Conservation (phyloP, 23 tunicate species). For the Styela clava region DNA sequence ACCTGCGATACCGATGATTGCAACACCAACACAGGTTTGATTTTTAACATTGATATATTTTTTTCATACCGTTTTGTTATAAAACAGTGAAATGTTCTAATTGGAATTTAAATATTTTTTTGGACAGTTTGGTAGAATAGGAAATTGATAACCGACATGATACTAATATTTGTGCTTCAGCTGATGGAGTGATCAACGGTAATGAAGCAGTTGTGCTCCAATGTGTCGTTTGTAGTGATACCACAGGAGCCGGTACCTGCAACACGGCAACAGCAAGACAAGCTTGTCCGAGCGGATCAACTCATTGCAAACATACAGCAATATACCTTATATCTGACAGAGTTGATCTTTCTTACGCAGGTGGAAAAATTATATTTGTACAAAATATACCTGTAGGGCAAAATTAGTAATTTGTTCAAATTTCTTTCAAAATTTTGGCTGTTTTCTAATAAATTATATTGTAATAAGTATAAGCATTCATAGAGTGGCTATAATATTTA, state of each 20-base stretch:
- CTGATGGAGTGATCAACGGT: conserved; percentile 37
- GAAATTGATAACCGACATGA: too few relatives aligned
- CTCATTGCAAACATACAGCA: not conserved
- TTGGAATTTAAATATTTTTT: not conserved
- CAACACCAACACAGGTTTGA: not conserved
- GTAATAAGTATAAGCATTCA: too few relatives aligned
- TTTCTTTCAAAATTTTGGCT: too few relatives aligned
- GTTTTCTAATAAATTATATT: too few relatives aligned
- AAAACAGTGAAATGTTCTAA: not conserved
- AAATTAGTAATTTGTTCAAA: too few relatives aligned
- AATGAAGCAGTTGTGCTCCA: conserved; percentile 23
- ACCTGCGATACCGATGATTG: not conserved
- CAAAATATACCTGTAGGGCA: too few relatives aligned
- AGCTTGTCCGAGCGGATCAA: conserved; percentile 2
- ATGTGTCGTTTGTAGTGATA: conserved; percentile 28
- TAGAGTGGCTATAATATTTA: too few relatives aligned
- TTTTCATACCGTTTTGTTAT: not conserved
- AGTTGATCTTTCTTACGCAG: not conserved
- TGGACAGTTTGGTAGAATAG: too few relatives aligned
- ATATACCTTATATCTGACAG: not conserved
- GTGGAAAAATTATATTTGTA: too few relatives aligned
- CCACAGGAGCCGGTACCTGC: not conserved
- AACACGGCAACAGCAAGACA: not conserved
- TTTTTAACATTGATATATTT: not conserved
- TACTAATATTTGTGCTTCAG: too few relatives aligned